Evolutionary conservation across 2,888 invertebrate genomes (phyloP), one percentile per base, ranked within the genome.

Genomic region (Brassicogethes aeneus): DNA sequence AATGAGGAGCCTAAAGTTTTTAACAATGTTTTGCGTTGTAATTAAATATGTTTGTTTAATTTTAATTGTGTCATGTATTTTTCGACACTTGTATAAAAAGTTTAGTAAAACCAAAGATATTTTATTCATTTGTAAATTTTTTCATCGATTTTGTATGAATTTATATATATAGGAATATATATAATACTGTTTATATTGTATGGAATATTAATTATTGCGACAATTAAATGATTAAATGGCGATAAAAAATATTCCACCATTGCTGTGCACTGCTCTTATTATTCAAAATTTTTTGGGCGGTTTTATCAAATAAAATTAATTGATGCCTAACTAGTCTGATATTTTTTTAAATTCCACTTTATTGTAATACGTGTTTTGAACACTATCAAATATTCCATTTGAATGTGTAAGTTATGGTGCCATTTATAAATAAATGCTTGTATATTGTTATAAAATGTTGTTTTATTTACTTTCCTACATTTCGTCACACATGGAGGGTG

Each of bases 361-460:
- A 38, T 39, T 37, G 17, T 43, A 36, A 44, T 37, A 44, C 36
- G 41, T 41, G n/a, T n/a, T n/a, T n/a, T n/a, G n/a, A n/a, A n/a
- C n/a, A n/a, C n/a, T n/a, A n/a, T n/a, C n/a, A n/a, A n/a, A n/a
- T n/a, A n/a, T n/a, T n/a, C n/a, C n/a, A n/a, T n/a, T n/a, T 23
- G 10, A 23, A 23, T 23, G 23, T 23, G 23, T 23, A 23, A 23
- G 23, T 41, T 47, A 56, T 54, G 60, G 61, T 61, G 61, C 61
- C 61, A 61, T 61, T 61, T 57, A 52, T 52, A 52, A 44, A 52
- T 43, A 56, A 57, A 60, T 59, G 61, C 61, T 61, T 60, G 59
- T 60, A 61, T 53, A 56, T 61, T 61, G 58, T 61, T 61, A 36
- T 35, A 30, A 35, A 15, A 39, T 35, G n/a, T n/a, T n/a, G n/a